Base-by-base conservation (phyloP, 2,113 vertebrate species). In the Galbula dea region DNA sequence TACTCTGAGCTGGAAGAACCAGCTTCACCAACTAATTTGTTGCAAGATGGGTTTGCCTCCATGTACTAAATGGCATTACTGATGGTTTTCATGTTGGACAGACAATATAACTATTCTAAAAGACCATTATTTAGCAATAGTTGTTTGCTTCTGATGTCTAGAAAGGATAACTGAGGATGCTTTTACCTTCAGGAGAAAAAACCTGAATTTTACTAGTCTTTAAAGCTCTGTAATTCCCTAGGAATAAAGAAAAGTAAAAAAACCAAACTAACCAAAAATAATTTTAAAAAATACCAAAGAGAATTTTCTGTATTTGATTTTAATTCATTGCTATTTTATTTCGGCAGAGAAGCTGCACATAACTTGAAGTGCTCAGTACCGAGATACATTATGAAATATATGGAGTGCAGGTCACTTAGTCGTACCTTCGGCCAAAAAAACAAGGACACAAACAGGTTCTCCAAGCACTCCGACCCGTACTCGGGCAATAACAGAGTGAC, bases 81-180 rank as follows among this genome's bases (percentile, higher is more conserved):
- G 51, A 6, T 0, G 0, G 7, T 18, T 57, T 63, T 41, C 39
- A 9, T 1, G 19, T 3, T 1, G 39, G 45, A 15, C 0, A 0
- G 54, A 7, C n/a, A 10, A 13, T 11, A 6, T 21, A 20, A 4
- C 26, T 0, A 0, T 11, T 15, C 43, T 29, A 5, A 22, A 30
- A n/a, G 22, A 32, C n/a, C 0, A 1, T 10, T 51, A 12, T 20
- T 57, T 5, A 52, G 55, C 46, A 34, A 13, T 2, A 1, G 24
- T 5, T 36, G 13, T 1, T 15, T 65, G 11, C 9, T 51, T 43
- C 46, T 58, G 39, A 2, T 32, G 30, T 12, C 46, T 48, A 20
- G 74, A 71, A 46, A 69, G 1, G 0, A 16, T 1, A n/a, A 27
- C 51, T 41, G 41, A 51, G 16, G 19, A 21, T 4, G 30, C 39